These are phyloP conservation scores for Rousettus madagascariensis DNA, from an alignment of 2,797 vertebrate genomes.

Conservation along the genomic window DNA sequence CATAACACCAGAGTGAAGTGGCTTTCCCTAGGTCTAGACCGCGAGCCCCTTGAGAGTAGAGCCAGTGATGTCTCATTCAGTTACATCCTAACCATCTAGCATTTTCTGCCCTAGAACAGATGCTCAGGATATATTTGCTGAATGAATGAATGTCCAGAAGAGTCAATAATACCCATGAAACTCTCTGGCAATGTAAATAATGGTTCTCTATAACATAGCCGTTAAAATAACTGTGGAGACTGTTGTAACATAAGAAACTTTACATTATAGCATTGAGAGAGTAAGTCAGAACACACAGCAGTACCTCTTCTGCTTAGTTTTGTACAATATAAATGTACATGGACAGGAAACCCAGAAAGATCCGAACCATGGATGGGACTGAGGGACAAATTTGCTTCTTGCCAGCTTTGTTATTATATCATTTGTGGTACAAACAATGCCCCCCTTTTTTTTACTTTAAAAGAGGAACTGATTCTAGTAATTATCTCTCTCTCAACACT, in stretches of 20 bases:
- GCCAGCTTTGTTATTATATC: neutral
- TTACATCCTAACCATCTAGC: neutral
- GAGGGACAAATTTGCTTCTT: neutral
- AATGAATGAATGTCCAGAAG: neutral
- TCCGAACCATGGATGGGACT: neutral
- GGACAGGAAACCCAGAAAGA: neutral
- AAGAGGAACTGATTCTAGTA: neutral
- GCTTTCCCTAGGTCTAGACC: neutral
- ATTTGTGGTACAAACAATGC: neutral
- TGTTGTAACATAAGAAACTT: neutral
- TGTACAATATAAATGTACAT: neutral
- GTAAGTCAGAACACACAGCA: neutral
- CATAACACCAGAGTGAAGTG: neutral
- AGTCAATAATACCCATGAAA: conserved; percentile 10
- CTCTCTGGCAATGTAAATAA: conserved; percentile 22
- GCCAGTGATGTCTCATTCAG: neutral
- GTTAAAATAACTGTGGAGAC: neutral
- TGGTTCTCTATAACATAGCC: neutral
- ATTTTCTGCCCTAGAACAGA: neutral
- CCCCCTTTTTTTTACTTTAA: neutral
- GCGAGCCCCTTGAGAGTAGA: neutral
- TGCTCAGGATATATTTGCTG: neutral
- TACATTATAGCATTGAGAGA: neutral
- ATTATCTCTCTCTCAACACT: neutral
- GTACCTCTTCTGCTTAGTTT: neutral